phyloP scores from a whole-genome alignment of 2,888 invertebrate species.

The Limenitis camilla region DNA sequence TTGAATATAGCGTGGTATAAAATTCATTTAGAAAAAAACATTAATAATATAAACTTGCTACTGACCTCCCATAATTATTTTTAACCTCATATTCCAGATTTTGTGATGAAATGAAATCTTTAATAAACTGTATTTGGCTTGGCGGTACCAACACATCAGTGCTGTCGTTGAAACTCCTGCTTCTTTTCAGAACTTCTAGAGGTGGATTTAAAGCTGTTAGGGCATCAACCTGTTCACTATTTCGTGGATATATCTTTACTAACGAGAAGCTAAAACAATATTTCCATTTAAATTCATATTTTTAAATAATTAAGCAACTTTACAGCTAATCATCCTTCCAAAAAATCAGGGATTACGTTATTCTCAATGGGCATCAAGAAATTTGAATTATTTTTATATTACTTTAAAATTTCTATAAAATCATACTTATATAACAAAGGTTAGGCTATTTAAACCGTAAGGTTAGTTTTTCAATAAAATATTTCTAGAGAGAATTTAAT shows the following conservation, averaged over 20 bases:
- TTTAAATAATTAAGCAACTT: too few relatives aligned
- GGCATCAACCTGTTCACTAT: constrained; percentile 35
- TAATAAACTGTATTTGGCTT: constrained; percentile 29
- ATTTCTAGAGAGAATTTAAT: too few relatives aligned
- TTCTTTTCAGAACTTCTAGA: constrained; percentile 48
- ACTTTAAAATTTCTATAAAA: too few relatives aligned
- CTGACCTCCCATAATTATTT: constrained; percentile 53
- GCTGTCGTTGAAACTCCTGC: constrained; percentile 51
- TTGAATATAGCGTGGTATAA: background rate
- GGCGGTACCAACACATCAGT: constrained; percentile 53
- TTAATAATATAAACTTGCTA: too few relatives aligned
- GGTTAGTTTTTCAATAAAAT: too few relatives aligned
- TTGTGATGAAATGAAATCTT: constrained; percentile 35
- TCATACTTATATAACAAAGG: too few relatives aligned
- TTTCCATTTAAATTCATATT: too few relatives aligned
- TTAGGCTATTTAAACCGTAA: too few relatives aligned
- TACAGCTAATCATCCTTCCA: too few relatives aligned
- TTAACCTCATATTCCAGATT: constrained; percentile 38
- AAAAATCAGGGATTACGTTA: too few relatives aligned
- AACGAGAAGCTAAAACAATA: constrained; percentile 47
- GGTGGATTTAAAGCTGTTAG: constrained; percentile 37
- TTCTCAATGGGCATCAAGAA: too few relatives aligned
- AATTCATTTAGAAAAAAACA: background rate
- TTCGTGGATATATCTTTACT: constrained; percentile 39
- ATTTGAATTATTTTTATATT: too few relatives aligned